Percentiles rank a stretch among this genome's conserved stretches.
Evolutionary conservation across 2,888 invertebrate genomes (phyloP).

Genomic region (Margaritifera margaritifera): DNA sequence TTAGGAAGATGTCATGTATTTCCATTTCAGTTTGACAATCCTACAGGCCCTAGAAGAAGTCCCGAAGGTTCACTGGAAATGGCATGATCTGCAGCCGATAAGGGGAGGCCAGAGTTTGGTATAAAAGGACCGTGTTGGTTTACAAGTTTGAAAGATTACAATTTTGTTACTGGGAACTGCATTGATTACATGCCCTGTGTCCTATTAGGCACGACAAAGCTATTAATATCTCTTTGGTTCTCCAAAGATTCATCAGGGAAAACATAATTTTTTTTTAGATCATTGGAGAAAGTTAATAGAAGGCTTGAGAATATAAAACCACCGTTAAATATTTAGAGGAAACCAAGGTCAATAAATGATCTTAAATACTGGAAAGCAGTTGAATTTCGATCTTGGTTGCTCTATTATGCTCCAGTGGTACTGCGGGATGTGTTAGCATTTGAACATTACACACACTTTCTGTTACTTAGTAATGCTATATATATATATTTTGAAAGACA

Average conservation of each 20-base stretch:
- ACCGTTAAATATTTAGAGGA: slow-evolving; percentile 19
- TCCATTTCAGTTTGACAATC: slow-evolving; percentile 1
- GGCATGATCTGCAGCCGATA: slow-evolving; percentile 1
- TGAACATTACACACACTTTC: slow-evolving; percentile 12
- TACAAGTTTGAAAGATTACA: slow-evolving; percentile 1
- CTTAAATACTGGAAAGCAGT: slow-evolving; percentile 40
- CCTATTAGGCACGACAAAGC: slow-evolving; percentile 14
- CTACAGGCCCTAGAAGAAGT: not conserved
- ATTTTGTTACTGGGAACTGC: slow-evolving; percentile 13
- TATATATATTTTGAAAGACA: slow-evolving; percentile 9
- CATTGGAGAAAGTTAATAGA: slow-evolving; percentile 5
- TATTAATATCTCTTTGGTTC: slow-evolving; percentile 15
- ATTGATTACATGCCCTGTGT: slow-evolving; percentile 25
- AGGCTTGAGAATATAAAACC: slow-evolving; percentile 20
- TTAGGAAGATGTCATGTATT: slow-evolving; percentile 5
- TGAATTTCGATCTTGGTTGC: slow-evolving; percentile 26
- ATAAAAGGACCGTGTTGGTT: slow-evolving; percentile 23
- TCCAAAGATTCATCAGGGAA: not conserved
- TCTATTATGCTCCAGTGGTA: slow-evolving; percentile 21
- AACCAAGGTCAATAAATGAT: slow-evolving; percentile 19
- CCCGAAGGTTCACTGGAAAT: not conserved
- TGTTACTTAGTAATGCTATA: slow-evolving; percentile 12
- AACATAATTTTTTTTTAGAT: slow-evolving; percentile 1
- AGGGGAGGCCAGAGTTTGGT: not conserved
- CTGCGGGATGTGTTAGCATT: slow-evolving; percentile 5